Percentiles rank a stretch among this genome's conserved stretches.
These are phyloP conservation scores for Brienomyrus longianalis DNA, from an alignment of 2,113 vertebrate genomes.

Conservation along the genomic window DNA sequence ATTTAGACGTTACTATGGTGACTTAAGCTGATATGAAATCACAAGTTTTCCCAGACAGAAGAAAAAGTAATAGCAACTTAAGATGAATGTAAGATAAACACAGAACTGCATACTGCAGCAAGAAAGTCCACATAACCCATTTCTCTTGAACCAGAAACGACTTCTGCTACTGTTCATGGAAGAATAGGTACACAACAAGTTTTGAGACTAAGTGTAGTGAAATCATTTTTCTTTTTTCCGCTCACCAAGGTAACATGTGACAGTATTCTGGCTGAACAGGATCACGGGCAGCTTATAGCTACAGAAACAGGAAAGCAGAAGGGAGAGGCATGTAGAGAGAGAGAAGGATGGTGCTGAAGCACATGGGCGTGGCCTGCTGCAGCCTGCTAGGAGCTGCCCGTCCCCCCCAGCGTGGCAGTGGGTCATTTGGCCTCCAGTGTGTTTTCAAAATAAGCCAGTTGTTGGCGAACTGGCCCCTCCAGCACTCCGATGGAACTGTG, in stretches of 20 bases:
- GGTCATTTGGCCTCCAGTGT: not conserved
- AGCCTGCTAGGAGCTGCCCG: not conserved
- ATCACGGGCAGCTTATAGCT: not conserved
- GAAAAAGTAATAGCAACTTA: constrained; percentile 3
- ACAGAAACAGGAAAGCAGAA: not conserved
- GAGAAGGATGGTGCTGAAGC: not conserved
- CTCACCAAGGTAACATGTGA: not conserved
- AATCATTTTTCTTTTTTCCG: not conserved
- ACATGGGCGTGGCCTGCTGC: not conserved
- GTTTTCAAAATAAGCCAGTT: not conserved
- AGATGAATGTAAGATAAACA: constrained; percentile 5
- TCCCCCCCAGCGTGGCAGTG: not conserved
- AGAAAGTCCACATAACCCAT: constrained; percentile 14
- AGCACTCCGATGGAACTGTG: not conserved
- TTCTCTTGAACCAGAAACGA: constrained; percentile 10
- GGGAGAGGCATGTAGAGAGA: not conserved
- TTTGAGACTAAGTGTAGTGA: not conserved
- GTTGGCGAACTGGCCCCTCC: not conserved
- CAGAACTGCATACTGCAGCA: constrained; percentile 8
- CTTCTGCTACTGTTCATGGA: constrained; percentile 4
- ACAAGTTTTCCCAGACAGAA: not conserved
- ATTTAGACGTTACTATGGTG: not conserved
- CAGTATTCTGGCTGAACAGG: not conserved
- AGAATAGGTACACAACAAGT: not conserved
- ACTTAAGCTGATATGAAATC: not conserved